Percentiles rank a stretch among this genome's conserved stretches.
phyloP scores from a whole-genome alignment of 2,888 invertebrate species.

The Drosophila subsilvestris region DNA sequence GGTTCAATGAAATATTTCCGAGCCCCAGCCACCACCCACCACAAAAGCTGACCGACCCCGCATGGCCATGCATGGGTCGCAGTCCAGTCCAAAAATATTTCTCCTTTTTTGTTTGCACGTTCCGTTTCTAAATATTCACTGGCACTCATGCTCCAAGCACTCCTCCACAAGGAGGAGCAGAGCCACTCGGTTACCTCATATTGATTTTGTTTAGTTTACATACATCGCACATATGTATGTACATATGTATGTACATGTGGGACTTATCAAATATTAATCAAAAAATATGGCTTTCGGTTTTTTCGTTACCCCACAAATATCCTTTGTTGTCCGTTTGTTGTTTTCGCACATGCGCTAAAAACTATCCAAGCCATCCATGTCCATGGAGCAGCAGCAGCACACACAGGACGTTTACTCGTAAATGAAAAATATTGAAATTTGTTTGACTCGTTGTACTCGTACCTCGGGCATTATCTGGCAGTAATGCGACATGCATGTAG shows the following conservation, averaged over 20 bases:
- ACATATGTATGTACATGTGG: conserved; percentile 44
- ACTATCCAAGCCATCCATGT: neutral
- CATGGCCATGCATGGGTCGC: too few relatives aligned
- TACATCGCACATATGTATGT: too few relatives aligned
- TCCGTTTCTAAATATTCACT: conserved; percentile 48
- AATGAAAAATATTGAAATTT: conserved; percentile 50
- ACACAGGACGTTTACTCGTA: conserved; percentile 13
- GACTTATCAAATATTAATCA: conserved; percentile 73
- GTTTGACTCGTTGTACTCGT: conserved; percentile 23
- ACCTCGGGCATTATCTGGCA: conserved; percentile 38
- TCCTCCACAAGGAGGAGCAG: neutral
- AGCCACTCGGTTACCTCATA: conserved; percentile 51
- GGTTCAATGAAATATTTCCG: conserved; percentile 40
- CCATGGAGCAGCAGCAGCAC: neutral
- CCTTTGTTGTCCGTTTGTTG: conserved; percentile 13
- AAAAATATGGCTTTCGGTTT: conserved; percentile 57
- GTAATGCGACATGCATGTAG: conserved; percentile 38
- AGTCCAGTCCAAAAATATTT: conserved; percentile 8
- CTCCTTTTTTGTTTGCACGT: conserved; percentile 18
- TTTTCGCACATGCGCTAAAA: conserved; percentile 47
- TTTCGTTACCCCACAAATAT: conserved; percentile 2
- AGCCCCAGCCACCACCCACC: conserved; percentile 16
- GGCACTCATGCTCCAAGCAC: conserved; percentile 12
- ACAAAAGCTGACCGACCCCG: conserved; percentile 8
- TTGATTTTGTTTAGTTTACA: conserved; percentile 71